Base-by-base conservation (phyloP, 2,113 vertebrate species). In the Oenanthe oenanthe region DNA sequence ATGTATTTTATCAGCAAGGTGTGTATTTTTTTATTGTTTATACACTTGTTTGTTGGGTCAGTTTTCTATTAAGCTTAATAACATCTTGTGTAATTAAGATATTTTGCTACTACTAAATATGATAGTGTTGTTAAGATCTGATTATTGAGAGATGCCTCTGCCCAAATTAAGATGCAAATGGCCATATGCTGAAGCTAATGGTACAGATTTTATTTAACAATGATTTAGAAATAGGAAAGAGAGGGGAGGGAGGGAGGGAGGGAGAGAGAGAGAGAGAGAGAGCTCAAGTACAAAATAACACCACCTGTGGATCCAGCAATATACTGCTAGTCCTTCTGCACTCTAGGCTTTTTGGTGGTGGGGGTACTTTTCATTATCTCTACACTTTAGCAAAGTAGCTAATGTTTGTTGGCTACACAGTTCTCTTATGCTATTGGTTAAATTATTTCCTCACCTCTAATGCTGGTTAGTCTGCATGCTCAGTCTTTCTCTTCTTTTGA, bases 221-320 rank as follows among this genome's bases (percentile, higher is more conserved):
- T 66, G 1, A 48, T 22, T n/a, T 65, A 48, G 51, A n/a, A 48
- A 29, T 24, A 40, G 50, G 42, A 66, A 20, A 48, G 38, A 61
- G 11, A 5, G 20, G 3, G 6, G 19, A 2, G 16, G 34, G 34
- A 36, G 34, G 34, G 34, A 36, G 34, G 34, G 34, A 36, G 34
- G 34, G 34, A 36, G 34, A 14, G 32, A 29, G 20, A 45, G n/a
- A 15, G 4, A 7, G 18, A 3, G 17, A 13, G 21, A 34, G 20
- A 47, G 29, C 40, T 74, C 51, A 50, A 34, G 34, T 13, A 34
- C 7, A 40, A 65, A 18, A 48, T 74, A 57, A 22, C 42, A 57
- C 24, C 12, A 31, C 29, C 21, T 0, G 0, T n/a, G 34, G 10
- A 29, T 85, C 50, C 34, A 29, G 34, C 14, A 48, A 19, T 14